Evolutionary conservation across 2,888 invertebrate genomes (phyloP), one percentile per base, ranked within the genome.

Genomic region (Troglohyphantes excavatus): DNA sequence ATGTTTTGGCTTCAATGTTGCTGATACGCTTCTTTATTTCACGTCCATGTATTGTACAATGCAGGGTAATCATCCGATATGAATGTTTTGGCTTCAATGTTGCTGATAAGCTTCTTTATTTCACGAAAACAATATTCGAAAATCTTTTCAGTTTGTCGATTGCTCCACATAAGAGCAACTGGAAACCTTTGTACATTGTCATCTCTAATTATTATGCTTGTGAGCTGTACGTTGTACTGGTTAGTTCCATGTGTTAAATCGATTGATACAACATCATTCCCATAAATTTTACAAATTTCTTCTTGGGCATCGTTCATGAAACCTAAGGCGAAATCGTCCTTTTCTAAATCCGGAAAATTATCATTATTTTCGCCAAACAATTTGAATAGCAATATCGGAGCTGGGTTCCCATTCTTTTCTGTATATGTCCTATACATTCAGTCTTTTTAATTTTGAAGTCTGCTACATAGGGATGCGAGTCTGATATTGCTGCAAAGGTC

Each of bases 31-130:
- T 61, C 26, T 43, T 73, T 0, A 65, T 43, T 17, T 59, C 53
- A 2, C 0, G 17, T n/a, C n/a, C n/a, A n/a, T n/a, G n/a, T n/a
- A n/a, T n/a, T 85, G 43, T 87, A 91, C 65, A 29, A 91, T 2
- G 79, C 43, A 9, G 79, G 63, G 21, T 46, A 87, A 59, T 91
- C 90, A 88, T 91, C 91, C 1, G 81, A 76, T 87, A 91, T 91
- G 70, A 91, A 86, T 13, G 75, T 46, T 39, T n/a, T 0, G 5
- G 46, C 13, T 5, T 46, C 2, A 7, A 85, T 29, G 17, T n/a
- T 7, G 7, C 65, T 43, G 17, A 43, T 19, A 2, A 11, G 29
- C 23, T 63, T 61, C 26, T 43, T 73, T 0, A 65, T 43, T 17
- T 59, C 53, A 2, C 0, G 17, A 23, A 82, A 82, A 59, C 70